Percentiles rank a stretch among this genome's conserved stretches.
Evolutionary conservation across 1,140 invertebrate species (phyloP).

Genomic region (Monomorium pharaonis): DNA sequence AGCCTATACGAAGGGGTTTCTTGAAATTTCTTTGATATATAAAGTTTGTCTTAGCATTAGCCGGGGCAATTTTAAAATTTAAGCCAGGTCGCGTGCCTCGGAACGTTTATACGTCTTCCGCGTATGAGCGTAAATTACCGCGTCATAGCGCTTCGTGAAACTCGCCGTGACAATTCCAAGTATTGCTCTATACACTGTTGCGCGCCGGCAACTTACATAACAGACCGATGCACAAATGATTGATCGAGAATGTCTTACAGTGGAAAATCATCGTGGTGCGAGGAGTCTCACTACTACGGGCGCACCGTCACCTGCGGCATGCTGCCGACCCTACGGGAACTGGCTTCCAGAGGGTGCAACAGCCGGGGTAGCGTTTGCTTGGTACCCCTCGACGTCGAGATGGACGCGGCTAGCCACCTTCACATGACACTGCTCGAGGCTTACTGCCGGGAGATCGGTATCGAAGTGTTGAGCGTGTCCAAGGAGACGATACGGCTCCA

Average conservation of each 20-base stretch:
- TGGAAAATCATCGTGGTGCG: conserved; percentile 59
- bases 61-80: neutral
- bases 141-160: neutral
- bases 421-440: conserved; percentile 79
- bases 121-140: neutral
- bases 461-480: conserved; percentile 76
- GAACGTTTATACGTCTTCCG: neutral
- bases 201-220: conserved; percentile 23
- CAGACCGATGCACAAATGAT: neutral
- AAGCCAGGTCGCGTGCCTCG: neutral
- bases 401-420: conserved; percentile 79
- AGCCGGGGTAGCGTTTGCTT: conserved; percentile 75
- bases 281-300: conserved; percentile 61
- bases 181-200: conserved; percentile 10
- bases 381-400: conserved; percentile 75
- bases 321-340: conserved; percentile 76
- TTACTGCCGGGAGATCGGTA: conserved; percentile 79
- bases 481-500: conserved; percentile 69
- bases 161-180: conserved; percentile 3
- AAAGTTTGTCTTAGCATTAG: neutral
- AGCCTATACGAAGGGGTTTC: neutral
- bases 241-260: conserved; percentile 55
- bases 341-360: conserved; percentile 76
- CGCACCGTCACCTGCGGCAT: conserved; percentile 78
- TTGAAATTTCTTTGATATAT: neutral